Evolutionary conservation across 2,888 invertebrate genomes (phyloP).

Genomic region (Halocaridina rubra): DNA sequence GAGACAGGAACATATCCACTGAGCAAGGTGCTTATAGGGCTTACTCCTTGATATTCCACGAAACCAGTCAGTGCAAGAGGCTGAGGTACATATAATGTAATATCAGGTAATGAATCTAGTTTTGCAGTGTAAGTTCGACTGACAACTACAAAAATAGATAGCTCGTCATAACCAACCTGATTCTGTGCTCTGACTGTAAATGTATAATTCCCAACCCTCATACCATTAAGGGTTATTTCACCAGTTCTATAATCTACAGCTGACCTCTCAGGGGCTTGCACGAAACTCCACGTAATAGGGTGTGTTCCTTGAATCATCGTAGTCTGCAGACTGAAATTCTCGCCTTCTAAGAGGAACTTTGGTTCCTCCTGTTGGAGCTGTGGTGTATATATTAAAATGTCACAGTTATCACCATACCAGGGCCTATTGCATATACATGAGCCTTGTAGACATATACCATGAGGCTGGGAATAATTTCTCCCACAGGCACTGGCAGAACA

Average conservation of each 20-base stretch:
- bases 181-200: neutral
- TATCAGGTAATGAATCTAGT: neutral
- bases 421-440: neutral
- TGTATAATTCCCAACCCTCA: neutral
- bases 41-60: neutral
- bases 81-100: neutral
- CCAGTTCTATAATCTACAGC: neutral
- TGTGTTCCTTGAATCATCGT: neutral
- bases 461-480: neutral
- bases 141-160: neutral
- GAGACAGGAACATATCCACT: neutral
- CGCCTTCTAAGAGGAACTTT: neutral
- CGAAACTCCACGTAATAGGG: neutral
- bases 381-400: neutral
- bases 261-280: neutral
- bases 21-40: neutral
- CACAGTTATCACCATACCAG: neutral
- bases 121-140: neutral
- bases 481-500: neutral
- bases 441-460: neutral
- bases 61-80: neutral
- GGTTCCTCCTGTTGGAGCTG: neutral
- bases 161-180: neutral
- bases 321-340: neutral
- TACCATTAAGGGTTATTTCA: neutral